These are phyloP conservation scores for Carcina quercana DNA, from an alignment of 2,888 invertebrate species.

Conservation along the genomic window DNA sequence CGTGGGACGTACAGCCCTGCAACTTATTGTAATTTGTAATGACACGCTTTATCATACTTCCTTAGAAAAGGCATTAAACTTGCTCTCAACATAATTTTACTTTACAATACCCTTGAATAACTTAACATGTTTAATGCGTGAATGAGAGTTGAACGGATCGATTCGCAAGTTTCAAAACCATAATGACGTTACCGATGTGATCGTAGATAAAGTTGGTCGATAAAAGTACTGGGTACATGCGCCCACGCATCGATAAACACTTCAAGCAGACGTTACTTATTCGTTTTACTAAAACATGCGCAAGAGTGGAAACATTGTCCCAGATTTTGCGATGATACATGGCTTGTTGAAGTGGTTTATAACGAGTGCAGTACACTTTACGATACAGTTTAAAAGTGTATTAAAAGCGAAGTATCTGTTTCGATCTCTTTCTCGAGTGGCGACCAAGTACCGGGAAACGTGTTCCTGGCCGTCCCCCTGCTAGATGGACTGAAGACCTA, in stretches of 20 bases:
- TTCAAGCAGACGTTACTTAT: too few species aligned
- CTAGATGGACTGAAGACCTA: too few species aligned
- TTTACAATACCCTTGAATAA: slow-evolving; percentile 25
- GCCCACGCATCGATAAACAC: slow-evolving; percentile 34
- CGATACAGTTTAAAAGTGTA: slow-evolving; percentile 19
- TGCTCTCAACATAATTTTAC: slow-evolving; percentile 25
- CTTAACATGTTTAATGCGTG: slow-evolving; percentile 22
- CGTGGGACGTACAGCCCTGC: slow-evolving; percentile 30
- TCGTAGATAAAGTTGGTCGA: slow-evolving; percentile 32
- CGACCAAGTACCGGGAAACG: too few species aligned
- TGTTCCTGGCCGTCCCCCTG: too few species aligned
- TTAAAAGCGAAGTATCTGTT: too few species aligned
- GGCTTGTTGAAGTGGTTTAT: too few species aligned
- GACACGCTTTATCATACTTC: slow-evolving; percentile 24
- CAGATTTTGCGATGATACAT: too few species aligned
- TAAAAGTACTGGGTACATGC: slow-evolving; percentile 27
- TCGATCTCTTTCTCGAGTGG: too few species aligned
- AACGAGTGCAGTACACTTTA: too few species aligned
- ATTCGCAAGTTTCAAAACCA: slow-evolving; percentile 34
- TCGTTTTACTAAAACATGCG: too few species aligned
- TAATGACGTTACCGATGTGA: slow-evolving; percentile 32
- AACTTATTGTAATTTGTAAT: slow-evolving; percentile 31
- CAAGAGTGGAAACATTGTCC: slow-evolving; percentile 28
- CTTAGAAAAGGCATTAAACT: slow-evolving; percentile 22
- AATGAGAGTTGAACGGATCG: slow-evolving; percentile 17